Evolutionary conservation across 2,113 vertebrate genomes (phyloP).

Genomic region (Syrmaticus mikado): DNA sequence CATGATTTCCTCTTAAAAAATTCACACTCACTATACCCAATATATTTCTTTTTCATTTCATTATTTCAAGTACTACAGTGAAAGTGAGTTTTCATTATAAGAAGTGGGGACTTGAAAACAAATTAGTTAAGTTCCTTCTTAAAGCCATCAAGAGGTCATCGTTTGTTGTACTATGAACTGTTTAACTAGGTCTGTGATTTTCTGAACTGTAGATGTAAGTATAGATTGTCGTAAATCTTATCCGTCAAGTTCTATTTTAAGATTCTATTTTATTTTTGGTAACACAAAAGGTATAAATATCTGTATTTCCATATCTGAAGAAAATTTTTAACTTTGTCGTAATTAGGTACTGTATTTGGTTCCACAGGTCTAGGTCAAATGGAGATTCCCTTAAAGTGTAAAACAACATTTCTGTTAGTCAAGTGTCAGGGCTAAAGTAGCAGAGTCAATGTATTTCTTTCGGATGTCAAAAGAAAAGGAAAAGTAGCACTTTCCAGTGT

Average conservation of each 20-base stretch:
- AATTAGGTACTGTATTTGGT: not conserved
- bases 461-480: not conserved
- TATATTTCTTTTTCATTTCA: fast-evolving
- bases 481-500: not conserved
- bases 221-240: not conserved
- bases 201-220: not conserved
- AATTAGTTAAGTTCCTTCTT: not conserved
- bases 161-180: fast-evolving
- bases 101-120: not conserved
- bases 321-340: not conserved
- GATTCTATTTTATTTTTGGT: not conserved
- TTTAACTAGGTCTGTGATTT: not conserved
- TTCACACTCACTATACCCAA: not conserved
- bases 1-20: not conserved
- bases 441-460: not conserved
- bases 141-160: not conserved
- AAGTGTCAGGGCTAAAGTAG: not conserved
- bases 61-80: not conserved
- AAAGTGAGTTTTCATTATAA: not conserved
- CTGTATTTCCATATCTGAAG: not conserved
- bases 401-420: not conserved
- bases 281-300: not conserved
- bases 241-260: not conserved
- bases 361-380: not conserved
- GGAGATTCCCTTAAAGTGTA: not conserved